Percentiles rank a stretch among this genome's conserved stretches.
Evolutionary conservation across 2,797 vertebrate species (phyloP).

Genomic region (Todus mexicanus): DNA sequence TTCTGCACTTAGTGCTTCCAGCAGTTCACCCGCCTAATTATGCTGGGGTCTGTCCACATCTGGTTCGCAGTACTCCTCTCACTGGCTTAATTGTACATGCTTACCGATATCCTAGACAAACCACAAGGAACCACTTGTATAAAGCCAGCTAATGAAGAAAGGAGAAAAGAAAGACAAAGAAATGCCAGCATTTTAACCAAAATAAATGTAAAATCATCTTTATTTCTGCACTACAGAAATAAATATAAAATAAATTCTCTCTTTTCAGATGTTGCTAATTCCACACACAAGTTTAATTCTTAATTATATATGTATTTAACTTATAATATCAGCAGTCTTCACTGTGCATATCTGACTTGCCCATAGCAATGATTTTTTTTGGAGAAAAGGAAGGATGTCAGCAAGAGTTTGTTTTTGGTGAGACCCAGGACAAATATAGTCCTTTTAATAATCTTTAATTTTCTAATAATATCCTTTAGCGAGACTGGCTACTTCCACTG

Average conservation of each 20-base stretch:
- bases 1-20: neutral
- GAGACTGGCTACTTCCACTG: neutral
- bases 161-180: neutral
- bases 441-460: slow-evolving; percentile 10
- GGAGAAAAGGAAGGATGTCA: neutral
- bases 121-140: slow-evolving; percentile 43
- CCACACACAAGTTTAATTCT: neutral
- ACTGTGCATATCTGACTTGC: neutral
- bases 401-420: neutral
- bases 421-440: neutral
- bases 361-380: neutral
- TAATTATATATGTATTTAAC: neutral
- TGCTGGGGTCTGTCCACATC: slow-evolving; percentile 37
- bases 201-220: neutral
- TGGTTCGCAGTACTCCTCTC: slow-evolving; percentile 48
- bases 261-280: neutral
- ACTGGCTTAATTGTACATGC: slow-evolving; percentile 55
- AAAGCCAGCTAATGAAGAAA: slow-evolving; percentile 7
- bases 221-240: neutral
- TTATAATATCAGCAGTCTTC: neutral
- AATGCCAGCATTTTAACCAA: neutral
- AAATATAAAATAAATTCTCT: neutral
- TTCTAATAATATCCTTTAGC: neutral
- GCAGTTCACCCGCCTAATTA: neutral
- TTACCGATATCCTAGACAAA: slow-evolving; percentile 42